Evolutionary conservation across 35 echinoderm and acorn worm genomes (phyloP), one percentile per base, ranked within the genome.

Genomic region (Stichopus chloronotus): DNA sequence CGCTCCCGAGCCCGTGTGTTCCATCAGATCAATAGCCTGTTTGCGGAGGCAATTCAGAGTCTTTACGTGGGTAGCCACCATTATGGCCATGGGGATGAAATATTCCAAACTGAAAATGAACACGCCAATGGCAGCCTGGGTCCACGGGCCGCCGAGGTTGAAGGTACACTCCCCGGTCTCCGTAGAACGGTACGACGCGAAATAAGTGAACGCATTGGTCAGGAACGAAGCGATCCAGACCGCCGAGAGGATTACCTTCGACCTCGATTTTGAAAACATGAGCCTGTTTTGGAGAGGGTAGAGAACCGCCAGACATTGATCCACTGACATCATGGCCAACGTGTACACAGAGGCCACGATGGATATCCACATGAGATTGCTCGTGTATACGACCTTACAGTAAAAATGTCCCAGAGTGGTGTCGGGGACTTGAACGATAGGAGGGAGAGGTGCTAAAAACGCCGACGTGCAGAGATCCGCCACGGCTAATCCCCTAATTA

Each of bases 301-400:
- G 9, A 93, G 78, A 9, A 97, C 88, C 10, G 96, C 96, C 52
- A 97, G 19, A 76, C 81, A 95, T 78, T 94, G 91, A 9, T 97
- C 96, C 4, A 95, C 53, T 4, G 96, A 92, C 54, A 97, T 76
- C 53, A 91, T 56, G 9, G 94, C 83, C 2, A 97, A 59, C 5
- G 88, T 97, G 79, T 95, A 94, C 21, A 97, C 88, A 6, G 96
- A 97, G 2, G 96, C 92, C 1, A 95, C 92, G 17, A 97, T 86
- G 0, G 94, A 95, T 81, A 92, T 95, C 94, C 94, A 97, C 94
- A 97, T 93, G 12, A 97, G 19, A 52, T 85, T 63, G 20, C 13
- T 59, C 21, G 94, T 52, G 53, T 65, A 59, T 24, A 97, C 77
- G 0, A 97, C 92, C 76, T 92, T 93, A 71, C 96, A 97, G 79